Evolutionary conservation across 92 coral and sea anemone genomes (phyloP).

Genomic region (Parazoanthus darwini): DNA sequence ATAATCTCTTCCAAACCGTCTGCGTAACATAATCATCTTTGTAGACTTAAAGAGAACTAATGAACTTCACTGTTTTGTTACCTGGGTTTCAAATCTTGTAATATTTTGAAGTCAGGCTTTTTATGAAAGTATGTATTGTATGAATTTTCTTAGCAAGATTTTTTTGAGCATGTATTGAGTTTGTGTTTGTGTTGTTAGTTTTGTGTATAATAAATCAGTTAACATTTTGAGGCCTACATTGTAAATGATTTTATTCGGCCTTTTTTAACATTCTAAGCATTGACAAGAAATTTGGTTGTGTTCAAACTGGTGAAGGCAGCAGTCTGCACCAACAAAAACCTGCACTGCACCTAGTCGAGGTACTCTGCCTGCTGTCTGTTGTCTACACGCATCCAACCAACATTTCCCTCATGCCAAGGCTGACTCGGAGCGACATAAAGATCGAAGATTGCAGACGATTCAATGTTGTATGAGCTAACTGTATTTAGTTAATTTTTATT

Average conservation of each 20-base stretch:
- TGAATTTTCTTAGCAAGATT: background rate
- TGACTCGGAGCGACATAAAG: too few relatives aligned
- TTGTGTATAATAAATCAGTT: slow-evolving; percentile 10
- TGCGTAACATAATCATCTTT: slow-evolving; percentile 12
- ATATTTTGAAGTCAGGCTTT: slow-evolving; percentile 17
- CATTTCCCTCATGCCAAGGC: too few relatives aligned
- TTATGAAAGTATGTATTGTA: slow-evolving; percentile 17
- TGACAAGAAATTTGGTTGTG: background rate
- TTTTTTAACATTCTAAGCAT: background rate
- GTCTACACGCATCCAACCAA: too few relatives aligned
- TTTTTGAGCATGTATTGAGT: slow-evolving; percentile 14
- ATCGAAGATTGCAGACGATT: too few relatives aligned
- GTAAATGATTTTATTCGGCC: too few relatives aligned
- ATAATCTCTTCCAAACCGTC: background rate
- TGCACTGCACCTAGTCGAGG: too few relatives aligned
- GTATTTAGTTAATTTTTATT: too few relatives aligned
- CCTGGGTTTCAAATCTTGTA: slow-evolving; percentile 8
- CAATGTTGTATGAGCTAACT: too few relatives aligned
- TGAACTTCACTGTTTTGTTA: slow-evolving; percentile 26
- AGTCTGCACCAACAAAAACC: too few relatives aligned
- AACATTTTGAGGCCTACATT: background rate
- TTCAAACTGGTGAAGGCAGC: too few relatives aligned
- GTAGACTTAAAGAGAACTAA: slow-evolving; percentile 14
- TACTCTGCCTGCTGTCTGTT: too few relatives aligned
- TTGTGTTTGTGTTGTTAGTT: background rate